phyloP scores from a whole-genome alignment of 1,140 invertebrate genomes.

The Leptinotarsa texana region DNA sequence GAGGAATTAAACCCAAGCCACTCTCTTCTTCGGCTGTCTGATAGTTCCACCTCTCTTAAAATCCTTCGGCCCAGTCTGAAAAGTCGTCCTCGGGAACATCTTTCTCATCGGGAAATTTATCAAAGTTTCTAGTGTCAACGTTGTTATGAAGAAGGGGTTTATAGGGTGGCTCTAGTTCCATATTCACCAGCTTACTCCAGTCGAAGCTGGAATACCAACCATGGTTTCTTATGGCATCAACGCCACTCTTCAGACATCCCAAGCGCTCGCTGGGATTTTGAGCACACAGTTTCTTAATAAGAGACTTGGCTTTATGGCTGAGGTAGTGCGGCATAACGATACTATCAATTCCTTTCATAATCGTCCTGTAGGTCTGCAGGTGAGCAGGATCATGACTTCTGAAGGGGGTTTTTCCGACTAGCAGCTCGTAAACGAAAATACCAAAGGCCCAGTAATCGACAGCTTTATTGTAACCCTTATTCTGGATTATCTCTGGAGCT shows the following conservation, averaged over 20 bases:
- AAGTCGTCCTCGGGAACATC: constrained; percentile 33
- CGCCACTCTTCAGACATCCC: constrained; percentile 88
- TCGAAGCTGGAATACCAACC: constrained; percentile 66
- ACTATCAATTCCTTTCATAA: constrained; percentile 87
- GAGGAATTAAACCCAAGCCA: too few relatives aligned
- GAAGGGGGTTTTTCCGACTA: constrained; percentile 94
- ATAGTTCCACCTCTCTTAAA: constrained; percentile 23
- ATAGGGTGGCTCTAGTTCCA: constrained; percentile 40
- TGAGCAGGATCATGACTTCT: constrained; percentile 81
- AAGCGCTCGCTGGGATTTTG: constrained; percentile 89
- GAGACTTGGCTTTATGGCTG: constrained; percentile 74
- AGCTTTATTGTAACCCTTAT: constrained; percentile 86
- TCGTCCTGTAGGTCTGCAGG: constrained; percentile 97
- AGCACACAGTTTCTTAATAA: constrained; percentile 88
- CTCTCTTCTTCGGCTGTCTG: too few relatives aligned
- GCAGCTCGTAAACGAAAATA: constrained; percentile 88
- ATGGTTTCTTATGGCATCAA: constrained; percentile 91
- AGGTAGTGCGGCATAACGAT: constrained; percentile 83
- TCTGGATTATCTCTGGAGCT: constrained; percentile 94
- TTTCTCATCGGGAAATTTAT: constrained; percentile 39
- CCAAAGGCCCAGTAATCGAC: constrained; percentile 96
- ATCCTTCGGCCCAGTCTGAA: constrained; percentile 35
- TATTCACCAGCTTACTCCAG: constrained; percentile 42
- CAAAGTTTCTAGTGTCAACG: constrained; percentile 47
- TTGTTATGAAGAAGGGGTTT: constrained; percentile 40